Percentiles rank a stretch among this genome's conserved stretches.
These are phyloP conservation scores for Naja naja DNA, from an alignment of 2,113 vertebrate species.

Conservation along the genomic window DNA sequence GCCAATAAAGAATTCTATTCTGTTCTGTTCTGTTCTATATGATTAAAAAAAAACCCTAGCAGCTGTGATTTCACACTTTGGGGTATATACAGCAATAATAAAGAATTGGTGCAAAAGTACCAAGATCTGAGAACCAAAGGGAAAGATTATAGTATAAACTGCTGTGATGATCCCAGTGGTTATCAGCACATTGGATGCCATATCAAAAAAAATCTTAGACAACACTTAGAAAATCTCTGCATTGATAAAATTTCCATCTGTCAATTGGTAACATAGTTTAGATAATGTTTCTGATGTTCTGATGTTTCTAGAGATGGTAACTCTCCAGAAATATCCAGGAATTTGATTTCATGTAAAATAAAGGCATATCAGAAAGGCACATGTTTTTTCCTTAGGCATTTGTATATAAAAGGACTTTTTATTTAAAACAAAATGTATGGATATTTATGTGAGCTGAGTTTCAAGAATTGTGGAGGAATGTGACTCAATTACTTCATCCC, in stretches of 20 bases:
- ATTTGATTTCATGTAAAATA: neutral
- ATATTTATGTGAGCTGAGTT: neutral
- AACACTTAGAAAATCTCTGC: neutral
- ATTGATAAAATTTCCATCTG: neutral
- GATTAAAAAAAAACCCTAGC: neutral
- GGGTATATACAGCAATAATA: neutral
- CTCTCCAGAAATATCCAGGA: constrained; percentile 2
- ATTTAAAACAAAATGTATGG: neutral
- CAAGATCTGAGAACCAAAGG: neutral
- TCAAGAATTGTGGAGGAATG: neutral
- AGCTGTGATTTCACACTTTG: neutral
- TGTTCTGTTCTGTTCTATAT: no score
- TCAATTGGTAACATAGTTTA: neutral
- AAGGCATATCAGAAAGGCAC: neutral
- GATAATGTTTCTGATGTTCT: neutral
- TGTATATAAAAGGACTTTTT: neutral
- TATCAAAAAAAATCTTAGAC: neutral
- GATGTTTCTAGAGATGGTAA: neutral
- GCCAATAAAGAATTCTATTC: no score
- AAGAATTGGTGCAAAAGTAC: neutral
- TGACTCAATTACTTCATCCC: neutral
- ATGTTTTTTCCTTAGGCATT: neutral
- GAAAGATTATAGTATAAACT: neutral
- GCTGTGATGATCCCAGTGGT: neutral
- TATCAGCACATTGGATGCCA: neutral